Evolutionary conservation across 2,113 vertebrate genomes (phyloP).

Genomic region (Notothenia rossii): DNA sequence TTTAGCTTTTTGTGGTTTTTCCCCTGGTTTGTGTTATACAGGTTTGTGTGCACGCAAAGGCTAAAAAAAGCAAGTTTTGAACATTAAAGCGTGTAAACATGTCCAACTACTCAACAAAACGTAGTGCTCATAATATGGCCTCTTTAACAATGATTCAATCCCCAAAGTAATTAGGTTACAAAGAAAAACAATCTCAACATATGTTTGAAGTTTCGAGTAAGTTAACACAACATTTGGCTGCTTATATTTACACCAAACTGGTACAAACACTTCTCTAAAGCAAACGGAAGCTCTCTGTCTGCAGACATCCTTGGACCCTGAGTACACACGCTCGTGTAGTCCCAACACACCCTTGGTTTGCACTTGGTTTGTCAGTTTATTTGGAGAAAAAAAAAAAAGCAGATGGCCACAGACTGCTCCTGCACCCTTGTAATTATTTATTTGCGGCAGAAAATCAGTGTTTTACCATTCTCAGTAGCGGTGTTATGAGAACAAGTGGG

Average conservation of each 20-base stretch:
- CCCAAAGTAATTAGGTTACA: slow-evolving; percentile 1
- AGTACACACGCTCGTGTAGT: neutral
- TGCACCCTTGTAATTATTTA: slow-evolving; percentile 21
- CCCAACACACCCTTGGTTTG: slow-evolving; percentile 24
- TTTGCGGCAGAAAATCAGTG: neutral
- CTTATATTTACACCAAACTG: slow-evolving; percentile 4
- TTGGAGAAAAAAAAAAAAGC: slow-evolving; percentile 48
- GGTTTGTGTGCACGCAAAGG: too few species aligned
- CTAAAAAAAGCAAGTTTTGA: too few species aligned
- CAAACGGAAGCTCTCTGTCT: slow-evolving; percentile 15
- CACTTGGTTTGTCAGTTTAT: slow-evolving; percentile 24
- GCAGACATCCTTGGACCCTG: slow-evolving; percentile 25
- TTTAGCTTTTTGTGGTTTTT: too few species aligned
- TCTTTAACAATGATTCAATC: neutral
- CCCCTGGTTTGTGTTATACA: too few species aligned
- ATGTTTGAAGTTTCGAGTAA: slow-evolving; percentile 11
- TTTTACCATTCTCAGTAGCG: neutral
- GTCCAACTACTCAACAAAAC: too few species aligned
- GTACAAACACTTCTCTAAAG: slow-evolving; percentile 28
- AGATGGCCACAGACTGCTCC: slow-evolving; percentile 49
- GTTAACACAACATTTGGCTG: slow-evolving; percentile 48
- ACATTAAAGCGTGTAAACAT: too few species aligned
- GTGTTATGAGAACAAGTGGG: slow-evolving; percentile 9
- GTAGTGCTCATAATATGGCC: too few species aligned
- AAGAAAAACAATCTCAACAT: neutral